Base-by-base conservation (phyloP, 2,113 vertebrate species). In the Cyphomyrus plagiostoma region DNA sequence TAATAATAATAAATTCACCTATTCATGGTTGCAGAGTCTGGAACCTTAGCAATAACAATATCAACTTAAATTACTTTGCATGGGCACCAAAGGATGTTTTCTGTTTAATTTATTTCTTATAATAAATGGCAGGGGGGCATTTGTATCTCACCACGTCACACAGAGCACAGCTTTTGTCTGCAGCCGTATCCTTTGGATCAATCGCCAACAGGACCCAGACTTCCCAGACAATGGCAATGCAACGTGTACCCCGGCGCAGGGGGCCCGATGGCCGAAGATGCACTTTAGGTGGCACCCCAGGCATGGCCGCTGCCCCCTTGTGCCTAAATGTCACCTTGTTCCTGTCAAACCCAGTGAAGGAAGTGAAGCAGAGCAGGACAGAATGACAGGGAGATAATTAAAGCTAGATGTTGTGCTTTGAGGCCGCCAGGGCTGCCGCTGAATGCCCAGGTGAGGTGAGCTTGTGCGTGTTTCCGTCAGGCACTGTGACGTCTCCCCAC, bases 371-470 rank as follows among this genome's bases (percentile, higher is more conserved):
- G 90, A 90, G 92, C 91, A 88, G 89, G 91, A 93, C 92, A 93
- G 93, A 92, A 93, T 95, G 94, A 93, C 93, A 93, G 92, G 89
- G 91, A 95, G 93, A 95, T 96, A 96, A 97, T 96, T 96, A 96
- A 95, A 93, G 95, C 93, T 93, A 92, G 92, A 58, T 94, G 94
- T 95, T 96, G 93, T 91, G 90, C 91, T 94, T 92, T 91, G 91
- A 93, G 92, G 93, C 94, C 95, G 94, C 94, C 95, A 94, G 94
- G 92, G 93, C 93, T 92, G 91, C 92, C 92, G 92, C 93, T 90
- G 91, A 89, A 93, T 93, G 90, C 92, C 93, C 91, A 92, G 93
- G 93, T 93, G 94, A 94, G 94, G 94, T 26, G 85, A 35, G 85
- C 49, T 3, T 21, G 17, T 26, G 49, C 49, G 5, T 52, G 87